These are phyloP conservation scores for Apostichopus parvimensis DNA, from an alignment of 35 echinoderm and acorn worm species.

Conservation along the genomic window DNA sequence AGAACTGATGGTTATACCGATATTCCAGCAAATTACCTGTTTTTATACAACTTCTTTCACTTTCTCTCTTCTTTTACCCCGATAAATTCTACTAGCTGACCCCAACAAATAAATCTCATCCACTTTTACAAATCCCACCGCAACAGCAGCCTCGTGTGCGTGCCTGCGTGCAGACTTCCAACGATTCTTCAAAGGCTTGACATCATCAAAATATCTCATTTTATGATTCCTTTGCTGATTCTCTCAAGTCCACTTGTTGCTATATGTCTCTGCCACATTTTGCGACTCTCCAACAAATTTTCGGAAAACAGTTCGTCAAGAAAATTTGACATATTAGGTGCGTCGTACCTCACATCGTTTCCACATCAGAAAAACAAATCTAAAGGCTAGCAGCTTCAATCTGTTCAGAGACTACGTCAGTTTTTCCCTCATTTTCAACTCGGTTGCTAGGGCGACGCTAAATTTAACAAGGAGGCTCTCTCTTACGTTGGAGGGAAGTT, in stretches of 20 bases:
- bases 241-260: constrained; percentile 6
- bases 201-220: background rate
- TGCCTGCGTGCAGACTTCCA: no score
- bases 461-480: constrained; percentile 30
- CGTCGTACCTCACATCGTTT: background rate
- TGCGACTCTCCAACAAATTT: background rate
- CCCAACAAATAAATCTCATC: no score
- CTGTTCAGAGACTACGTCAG: constrained; percentile 39
- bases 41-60: no score
- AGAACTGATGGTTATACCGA: no score
- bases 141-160: no score
- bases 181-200: background rate
- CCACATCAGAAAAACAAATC: constrained; percentile 19
- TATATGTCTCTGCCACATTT: background rate
- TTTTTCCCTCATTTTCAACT: constrained; percentile 39
- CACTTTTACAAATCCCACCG: no score
- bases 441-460: constrained; percentile 13
- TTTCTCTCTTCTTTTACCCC: no score
- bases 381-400: constrained; percentile 5
- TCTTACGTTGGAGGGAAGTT: constrained; percentile 31
- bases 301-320: background rate
- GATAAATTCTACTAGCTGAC: no score
- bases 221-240: background rate
- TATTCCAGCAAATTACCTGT: no score
- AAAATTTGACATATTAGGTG: constrained; percentile 23